phyloP scores from a whole-genome alignment of 2,113 vertebrate species.

The Oryzias melastigma region DNA sequence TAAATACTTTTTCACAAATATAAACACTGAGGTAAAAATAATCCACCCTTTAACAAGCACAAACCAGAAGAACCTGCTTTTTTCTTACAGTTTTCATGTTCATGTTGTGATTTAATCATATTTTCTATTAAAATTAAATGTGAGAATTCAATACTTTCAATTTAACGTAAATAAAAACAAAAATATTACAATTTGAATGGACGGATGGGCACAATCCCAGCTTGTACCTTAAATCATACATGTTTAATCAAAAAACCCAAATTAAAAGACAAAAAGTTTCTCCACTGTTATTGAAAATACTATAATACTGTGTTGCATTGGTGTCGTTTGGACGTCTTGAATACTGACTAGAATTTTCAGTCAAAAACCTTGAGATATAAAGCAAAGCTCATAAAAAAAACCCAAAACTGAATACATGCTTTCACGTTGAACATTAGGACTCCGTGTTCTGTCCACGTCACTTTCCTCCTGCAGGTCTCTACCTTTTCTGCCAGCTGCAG shows the following conservation, averaged over 20 bases:
- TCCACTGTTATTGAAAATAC: conserved; percentile 36
- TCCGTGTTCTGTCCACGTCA: background rate
- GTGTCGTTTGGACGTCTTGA: conserved; percentile 19
- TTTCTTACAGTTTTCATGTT: background rate
- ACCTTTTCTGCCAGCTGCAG: conserved; percentile 49
- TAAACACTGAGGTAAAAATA: no score
- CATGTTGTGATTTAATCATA: background rate
- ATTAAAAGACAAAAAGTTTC: conserved; percentile 4
- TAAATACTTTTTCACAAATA: no score
- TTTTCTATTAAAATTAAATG: conserved; percentile 3
- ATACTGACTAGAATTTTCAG: conserved; percentile 55
- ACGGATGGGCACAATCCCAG: conserved; percentile 59
- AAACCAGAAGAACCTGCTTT: background rate
- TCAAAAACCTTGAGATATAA: conserved; percentile 24
- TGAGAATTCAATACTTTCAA: conserved; percentile 37
- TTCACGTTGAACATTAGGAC: no score
- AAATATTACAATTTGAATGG: conserved; percentile 12
- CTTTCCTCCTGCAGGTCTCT: conserved; percentile 23
- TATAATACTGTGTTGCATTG: conserved; percentile 27
- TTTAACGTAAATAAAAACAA: conserved; percentile 27
- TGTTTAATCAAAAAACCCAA: background rate
- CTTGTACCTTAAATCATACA: conserved; percentile 47
- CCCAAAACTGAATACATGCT: background rate
- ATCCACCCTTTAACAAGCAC: background rate
- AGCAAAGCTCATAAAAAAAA: conserved; percentile 11